Base-by-base conservation (phyloP, 1,140 invertebrate genomes). In the Pseudomyrmex sp. region DNA sequence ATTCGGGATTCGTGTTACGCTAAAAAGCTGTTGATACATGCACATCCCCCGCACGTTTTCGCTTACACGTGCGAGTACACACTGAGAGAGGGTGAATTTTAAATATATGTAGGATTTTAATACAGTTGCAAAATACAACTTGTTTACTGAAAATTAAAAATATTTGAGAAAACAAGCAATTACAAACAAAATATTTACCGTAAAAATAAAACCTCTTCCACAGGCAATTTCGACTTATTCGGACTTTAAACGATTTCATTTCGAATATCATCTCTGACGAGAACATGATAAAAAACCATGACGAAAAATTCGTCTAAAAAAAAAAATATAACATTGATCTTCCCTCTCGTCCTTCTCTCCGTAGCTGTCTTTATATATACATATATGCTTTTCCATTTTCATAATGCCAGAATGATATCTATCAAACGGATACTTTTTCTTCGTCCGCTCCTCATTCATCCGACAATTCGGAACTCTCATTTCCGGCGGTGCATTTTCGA, bases 11-110 rank as follows among this genome's bases (percentile, higher is more conserved):
- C n/a, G 20, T 79, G 61, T 72, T 80, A 72, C 0, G 4, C 72
- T 72, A 59, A 72, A 72, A 59, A 15, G 10, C n/a, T 80, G 54
- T 80, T 72, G 66, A 61, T 44, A n/a, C 54, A 79, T 58, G 76
- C 52, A 2, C n/a, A 59, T 1, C 23, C 35, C 35, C 44, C 8
- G n/a, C 35, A 20, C 48, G 26, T 12, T 15, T 2, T 26, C n/a
- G n/a, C 7, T 9, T 9, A 12, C 15, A 7, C 15, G 62, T 9
- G 13, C 15, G 15, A 8, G 20, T 62, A 7, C 18, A 15, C 2
- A 48, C 23, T 20, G 18, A 15, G 46, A 15, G 46, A 52, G 26
- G 8, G 12, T 48, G 13, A 58, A 46, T 23, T 10, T 48, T 48
- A 56, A 66, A 66, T 5, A 23, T 8, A 2, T 56, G 63, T 76